Evolutionary conservation across 30 jellyfish, hydroid and myxozoan genomes (phyloP).

Genomic region (Haliclystus octoradiatus): DNA sequence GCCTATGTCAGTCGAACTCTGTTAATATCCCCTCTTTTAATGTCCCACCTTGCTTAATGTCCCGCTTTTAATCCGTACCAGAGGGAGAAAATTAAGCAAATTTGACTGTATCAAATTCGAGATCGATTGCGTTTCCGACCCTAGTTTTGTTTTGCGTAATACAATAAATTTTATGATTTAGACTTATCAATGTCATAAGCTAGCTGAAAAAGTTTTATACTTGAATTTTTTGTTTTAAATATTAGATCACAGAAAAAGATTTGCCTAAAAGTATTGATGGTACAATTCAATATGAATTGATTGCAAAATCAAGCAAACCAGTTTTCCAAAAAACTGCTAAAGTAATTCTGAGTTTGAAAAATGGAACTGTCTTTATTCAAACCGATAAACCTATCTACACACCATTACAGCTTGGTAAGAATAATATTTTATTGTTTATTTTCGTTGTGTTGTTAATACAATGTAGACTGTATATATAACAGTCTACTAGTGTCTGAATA

Average conservation of each 20-base stretch:
- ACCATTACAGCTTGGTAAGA: conserved; percentile 42
- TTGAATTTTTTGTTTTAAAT: not conserved
- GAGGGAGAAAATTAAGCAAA: no score
- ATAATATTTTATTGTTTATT: not conserved
- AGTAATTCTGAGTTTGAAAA: conserved; percentile 16
- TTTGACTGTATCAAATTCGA: no score
- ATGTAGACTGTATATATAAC: not conserved
- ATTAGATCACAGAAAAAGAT: conserved; percentile 33
- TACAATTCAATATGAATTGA: conserved; percentile 5
- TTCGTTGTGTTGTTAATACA: not conserved
- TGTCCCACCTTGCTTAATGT: no score
- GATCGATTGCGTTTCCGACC: no score
- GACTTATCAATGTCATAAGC: no score
- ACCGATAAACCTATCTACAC: conserved; percentile 68
- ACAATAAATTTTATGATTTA: no score
- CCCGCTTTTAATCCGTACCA: no score
- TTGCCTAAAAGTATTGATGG: conserved; percentile 21
- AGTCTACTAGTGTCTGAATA: not conserved
- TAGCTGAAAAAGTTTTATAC: not conserved
- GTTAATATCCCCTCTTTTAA: no score
- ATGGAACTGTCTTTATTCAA: conserved; percentile 53
- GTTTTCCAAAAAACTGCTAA: conserved; percentile 30
- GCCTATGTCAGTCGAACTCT: no score
- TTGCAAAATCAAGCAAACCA: conserved; percentile 22
- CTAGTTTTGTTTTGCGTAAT: no score